Conservation (phyloP, 2,888 invertebrate species). For the Cephus spinipes region DNA sequence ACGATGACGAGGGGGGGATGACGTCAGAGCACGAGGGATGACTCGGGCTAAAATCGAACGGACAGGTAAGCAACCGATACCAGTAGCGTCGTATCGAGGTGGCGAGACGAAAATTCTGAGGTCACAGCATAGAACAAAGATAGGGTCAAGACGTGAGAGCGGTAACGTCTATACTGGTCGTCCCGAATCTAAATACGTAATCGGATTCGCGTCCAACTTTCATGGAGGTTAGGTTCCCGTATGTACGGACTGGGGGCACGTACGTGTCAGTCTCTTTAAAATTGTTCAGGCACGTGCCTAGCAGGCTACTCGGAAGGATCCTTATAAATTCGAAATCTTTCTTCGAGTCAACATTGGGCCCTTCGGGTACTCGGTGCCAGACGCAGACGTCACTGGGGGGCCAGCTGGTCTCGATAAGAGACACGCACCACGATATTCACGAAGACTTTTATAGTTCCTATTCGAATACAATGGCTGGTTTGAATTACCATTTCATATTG, state of each 20-base stretch:
- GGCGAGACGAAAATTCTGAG: not conserved
- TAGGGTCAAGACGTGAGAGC: conserved; percentile 48
- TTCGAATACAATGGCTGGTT: conserved; percentile 59
- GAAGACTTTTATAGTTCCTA: conserved; percentile 25
- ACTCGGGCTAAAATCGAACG: not conserved
- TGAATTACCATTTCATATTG: conserved; percentile 55
- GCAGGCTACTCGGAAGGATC: not conserved
- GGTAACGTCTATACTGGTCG: conserved; percentile 32
- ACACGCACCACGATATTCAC: not conserved
- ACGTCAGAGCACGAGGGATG: not conserved
- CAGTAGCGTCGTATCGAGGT: not conserved
- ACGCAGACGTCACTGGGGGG: not conserved
- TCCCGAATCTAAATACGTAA: conserved; percentile 46
- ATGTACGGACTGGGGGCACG: not conserved
- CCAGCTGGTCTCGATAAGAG: not conserved
- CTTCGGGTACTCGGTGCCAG: not conserved
- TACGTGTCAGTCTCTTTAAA: not conserved
- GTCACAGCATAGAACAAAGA: conserved; percentile 35
- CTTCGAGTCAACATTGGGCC: not conserved
- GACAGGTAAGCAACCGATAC: not conserved
- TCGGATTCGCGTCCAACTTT: conserved; percentile 21
- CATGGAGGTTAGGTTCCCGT: not conserved
- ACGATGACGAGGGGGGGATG: not conserved
- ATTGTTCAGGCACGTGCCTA: not conserved
- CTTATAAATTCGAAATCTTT: not conserved